Base-by-base conservation (phyloP, 2,113 vertebrate species). In the Syngnathoides biaculeatus region DNA sequence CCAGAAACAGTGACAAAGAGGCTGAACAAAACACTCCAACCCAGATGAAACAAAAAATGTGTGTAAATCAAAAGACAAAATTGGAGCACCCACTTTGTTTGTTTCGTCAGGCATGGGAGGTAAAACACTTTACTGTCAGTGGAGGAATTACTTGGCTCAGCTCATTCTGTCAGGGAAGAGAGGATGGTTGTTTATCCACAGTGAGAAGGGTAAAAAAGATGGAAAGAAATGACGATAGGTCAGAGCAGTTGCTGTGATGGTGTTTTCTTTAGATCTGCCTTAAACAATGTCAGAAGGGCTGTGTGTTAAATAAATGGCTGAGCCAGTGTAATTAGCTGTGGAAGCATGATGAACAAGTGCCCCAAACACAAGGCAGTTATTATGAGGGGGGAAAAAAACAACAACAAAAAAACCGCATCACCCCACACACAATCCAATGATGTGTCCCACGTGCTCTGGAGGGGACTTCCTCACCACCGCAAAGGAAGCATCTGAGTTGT, bases 401-500 rank as follows among this genome's bases (percentile, higher is more conserved):
- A n/a, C 45, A 72, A 58, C 39, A 45, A 47, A 81, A 38, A 53
- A 79, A 20, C 30, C 11, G 57, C 30, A 59, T 59, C 57, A 19
- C 57, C 3, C 30, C 39, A 45, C 40, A 63, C n/a, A 63, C 38
- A 84, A 69, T 50, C 42, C 71, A 3, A 60, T 59, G 59, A 62
- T 63, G 57, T 69, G 75, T 73, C 53, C 79, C 85, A 82, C 89
- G 83, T 83, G 85, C 74, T 83, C 68, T 81, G 72, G 77, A 38
- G 72, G 86, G 85, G 81, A 81, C 82, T 84, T 87, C 77, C 79
- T 80, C 75, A 68, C 79, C 73, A 73, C 84, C 63, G 26, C 72
- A 86, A 73, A 87, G 88, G 86, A 88, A 88, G 86, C 85, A 83
- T 88, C 82, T 71, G 72, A 80, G 79, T 71, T 81, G 83, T 83